Evolutionary conservation across 2,113 vertebrate species (phyloP), one percentile per base, ranked within the genome.

Genomic region (Lasiurus borealis): DNA sequence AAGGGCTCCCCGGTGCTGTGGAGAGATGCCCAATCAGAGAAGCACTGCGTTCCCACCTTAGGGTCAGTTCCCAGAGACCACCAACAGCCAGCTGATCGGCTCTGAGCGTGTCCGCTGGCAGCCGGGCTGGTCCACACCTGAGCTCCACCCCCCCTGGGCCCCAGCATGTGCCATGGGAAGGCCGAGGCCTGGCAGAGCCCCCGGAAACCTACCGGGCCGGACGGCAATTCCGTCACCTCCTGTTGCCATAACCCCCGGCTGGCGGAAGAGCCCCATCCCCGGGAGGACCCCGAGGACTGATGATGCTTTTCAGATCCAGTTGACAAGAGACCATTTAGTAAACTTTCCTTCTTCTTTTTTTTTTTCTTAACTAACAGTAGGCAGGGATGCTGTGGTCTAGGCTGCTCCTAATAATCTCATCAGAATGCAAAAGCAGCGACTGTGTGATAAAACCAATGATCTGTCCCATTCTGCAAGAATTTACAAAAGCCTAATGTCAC

Each of bases 401-500:
- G 98, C 98, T 99, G 98, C 98, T 98, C 98, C 99, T 99, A 99
- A 99, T 99, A 99, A 99, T 99, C 99, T 99, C 99, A 99, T 99
- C 99, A 99, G 98, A 98, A 99, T 99, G 99, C 99, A 99, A 99
- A 99, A 98, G 98, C 99, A 99, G 98, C 98, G 98, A 99, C 99
- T 99, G 98, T 99, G 98, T 99, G 99, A 99, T 99, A 99, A 99
- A 99, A 99, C 98, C 99, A 99, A 99, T 99, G 99, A 99, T 99
- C 99, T 99, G 99, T 99, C 99, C 98, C 99, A 99, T 99, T 99
- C 99, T 99, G 98, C 98, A 98, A 99, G 99, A 99, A 99, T 99
- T 99, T 99, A 99, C 98, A 99, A 99, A 99, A 99, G 99, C 98
- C 98, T 99, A 99, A 99, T 99, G 98, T 99, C 99, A 99, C 99